Conservation (phyloP, 2,113 vertebrate species). For the Tor tambroides region DNA sequence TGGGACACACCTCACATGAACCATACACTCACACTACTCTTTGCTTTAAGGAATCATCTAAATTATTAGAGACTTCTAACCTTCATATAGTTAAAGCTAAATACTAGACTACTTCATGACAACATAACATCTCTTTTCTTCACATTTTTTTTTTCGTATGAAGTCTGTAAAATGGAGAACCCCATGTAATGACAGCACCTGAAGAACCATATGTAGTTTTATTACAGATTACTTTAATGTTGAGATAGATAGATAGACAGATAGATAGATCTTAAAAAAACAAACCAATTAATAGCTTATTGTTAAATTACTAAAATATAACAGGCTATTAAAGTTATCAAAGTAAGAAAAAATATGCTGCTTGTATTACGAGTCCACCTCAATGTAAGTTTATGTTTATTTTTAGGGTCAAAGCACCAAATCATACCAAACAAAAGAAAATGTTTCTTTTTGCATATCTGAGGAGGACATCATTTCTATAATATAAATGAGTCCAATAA, state of each 20-base stretch:
- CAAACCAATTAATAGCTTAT: not conserved
- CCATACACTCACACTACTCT: not conserved
- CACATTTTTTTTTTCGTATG: not conserved
- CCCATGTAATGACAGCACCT: not conserved
- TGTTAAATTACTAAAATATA: not conserved
- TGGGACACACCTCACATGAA: not conserved
- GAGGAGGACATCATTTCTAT: not conserved
- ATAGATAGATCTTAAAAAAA: not conserved
- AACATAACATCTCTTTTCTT: not conserved
- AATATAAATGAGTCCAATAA: not conserved
- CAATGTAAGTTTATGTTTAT: not conserved
- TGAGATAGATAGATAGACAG: not conserved
- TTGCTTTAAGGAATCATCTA: not conserved
- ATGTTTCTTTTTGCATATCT: not conserved
- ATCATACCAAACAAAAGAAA: not conserved
- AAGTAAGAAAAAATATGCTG: not conserved
- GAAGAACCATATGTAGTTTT: not conserved
- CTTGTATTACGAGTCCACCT: not conserved
- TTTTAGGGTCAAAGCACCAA: not conserved
- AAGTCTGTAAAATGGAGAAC: not conserved
- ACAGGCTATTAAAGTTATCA: not conserved
- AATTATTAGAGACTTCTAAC: not conserved
- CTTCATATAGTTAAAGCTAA: not conserved
- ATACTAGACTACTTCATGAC: not conserved
- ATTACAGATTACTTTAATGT: not conserved